Conservation (phyloP, 92 coral and sea anemone genomes). For the Heliopora coerulea region DNA sequence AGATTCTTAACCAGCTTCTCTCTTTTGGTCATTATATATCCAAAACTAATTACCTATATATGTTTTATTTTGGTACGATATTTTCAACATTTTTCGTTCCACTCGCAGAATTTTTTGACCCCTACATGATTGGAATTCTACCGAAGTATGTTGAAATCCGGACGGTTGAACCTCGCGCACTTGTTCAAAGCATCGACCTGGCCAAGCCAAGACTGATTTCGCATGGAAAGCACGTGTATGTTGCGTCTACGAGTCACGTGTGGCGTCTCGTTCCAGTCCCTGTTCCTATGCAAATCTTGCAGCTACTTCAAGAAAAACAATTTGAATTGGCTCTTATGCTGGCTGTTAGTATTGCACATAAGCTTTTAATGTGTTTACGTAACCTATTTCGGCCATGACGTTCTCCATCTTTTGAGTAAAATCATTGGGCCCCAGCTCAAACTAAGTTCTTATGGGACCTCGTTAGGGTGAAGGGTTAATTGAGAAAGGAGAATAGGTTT, state of each 20-base stretch:
- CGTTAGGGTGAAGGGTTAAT: too few relatives aligned
- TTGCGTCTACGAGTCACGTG: constrained; percentile 88
- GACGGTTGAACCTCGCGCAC: constrained; percentile 85
- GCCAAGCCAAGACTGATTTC: constrained; percentile 81
- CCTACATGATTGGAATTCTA: constrained; percentile 88
- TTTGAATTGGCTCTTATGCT: constrained; percentile 89
- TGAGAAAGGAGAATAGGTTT: too few relatives aligned
- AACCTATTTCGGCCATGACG: too few relatives aligned
- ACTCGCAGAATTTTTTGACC: constrained; percentile 76
- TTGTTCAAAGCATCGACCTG: constrained; percentile 91
- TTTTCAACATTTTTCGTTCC: too few relatives aligned
- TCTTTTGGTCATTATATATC: too few relatives aligned
- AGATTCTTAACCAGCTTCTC: too few relatives aligned
- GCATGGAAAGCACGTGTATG: constrained; percentile 77
- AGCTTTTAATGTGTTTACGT: too few relatives aligned
- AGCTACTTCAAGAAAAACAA: constrained; percentile 90
- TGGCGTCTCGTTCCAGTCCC: constrained; percentile 98
- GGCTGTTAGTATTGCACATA: constrained; percentile 68
- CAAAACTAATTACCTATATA: too few relatives aligned
- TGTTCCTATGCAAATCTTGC: constrained; percentile 94
- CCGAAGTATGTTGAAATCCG: constrained; percentile 92
- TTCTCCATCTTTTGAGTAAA: too few relatives aligned
- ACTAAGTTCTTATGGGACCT: too few relatives aligned
- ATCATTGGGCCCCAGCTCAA: too few relatives aligned
- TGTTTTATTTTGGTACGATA: too few relatives aligned